These are phyloP conservation scores for Ophion obscuratus DNA, from an alignment of 2,888 invertebrate species.

Conservation along the genomic window DNA sequence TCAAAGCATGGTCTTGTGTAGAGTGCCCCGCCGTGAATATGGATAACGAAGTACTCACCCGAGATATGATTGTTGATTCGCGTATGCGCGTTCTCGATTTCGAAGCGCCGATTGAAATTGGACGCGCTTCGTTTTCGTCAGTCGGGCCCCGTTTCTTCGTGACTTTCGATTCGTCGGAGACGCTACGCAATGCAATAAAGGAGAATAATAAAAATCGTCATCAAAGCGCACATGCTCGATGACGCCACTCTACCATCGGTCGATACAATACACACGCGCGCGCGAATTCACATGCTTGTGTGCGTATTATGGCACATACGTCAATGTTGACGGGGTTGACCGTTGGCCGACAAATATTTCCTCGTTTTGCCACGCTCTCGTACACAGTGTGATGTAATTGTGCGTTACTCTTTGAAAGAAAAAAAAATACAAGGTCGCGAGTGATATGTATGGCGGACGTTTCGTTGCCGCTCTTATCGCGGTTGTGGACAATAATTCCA, in stretches of 20 bases:
- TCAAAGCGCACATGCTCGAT: conserved; percentile 39
- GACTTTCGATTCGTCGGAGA: conserved; percentile 9
- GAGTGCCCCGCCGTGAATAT: not conserved
- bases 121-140: not conserved
- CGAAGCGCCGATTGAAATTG: not conserved
- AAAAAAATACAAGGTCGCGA: conserved; percentile 19
- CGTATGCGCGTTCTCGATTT: not conserved
- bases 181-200: not conserved
- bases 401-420: not conserved
- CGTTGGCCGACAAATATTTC: conserved; percentile 48
- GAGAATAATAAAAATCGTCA: conserved; percentile 3
- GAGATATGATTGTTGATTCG: not conserved
- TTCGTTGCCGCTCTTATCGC: conserved; percentile 47
- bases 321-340: conserved; percentile 36
- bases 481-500: conserved; percentile 29
- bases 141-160: not conserved
- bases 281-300: not conserved
- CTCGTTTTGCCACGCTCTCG: conserved; percentile 3
- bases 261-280: not conserved
- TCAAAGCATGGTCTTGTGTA: not conserved
- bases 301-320: conserved; percentile 10
- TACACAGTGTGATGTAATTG: conserved; percentile 10
- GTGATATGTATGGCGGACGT: conserved; percentile 25
- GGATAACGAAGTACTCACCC: not conserved
- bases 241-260: conserved; percentile 27